Conservation (phyloP, 2,797 vertebrate genomes). For the Vespertilio murinus region DNA sequence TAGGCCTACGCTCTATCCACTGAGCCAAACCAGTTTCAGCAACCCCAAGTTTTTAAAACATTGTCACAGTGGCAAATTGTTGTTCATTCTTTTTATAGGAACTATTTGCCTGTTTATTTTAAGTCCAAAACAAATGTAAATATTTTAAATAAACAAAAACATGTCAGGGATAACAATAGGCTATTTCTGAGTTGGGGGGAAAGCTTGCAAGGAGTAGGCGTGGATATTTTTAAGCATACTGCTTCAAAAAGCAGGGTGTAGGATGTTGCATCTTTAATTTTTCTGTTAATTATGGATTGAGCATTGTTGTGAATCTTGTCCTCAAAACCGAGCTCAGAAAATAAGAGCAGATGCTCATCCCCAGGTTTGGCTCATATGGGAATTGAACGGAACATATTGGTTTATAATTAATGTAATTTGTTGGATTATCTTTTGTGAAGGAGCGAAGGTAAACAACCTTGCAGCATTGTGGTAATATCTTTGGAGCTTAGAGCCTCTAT, state of each 20-base stretch:
- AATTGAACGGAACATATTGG: slow-evolving; percentile 95
- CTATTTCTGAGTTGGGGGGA: slow-evolving; percentile 78
- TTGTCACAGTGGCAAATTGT: slow-evolving; percentile 75
- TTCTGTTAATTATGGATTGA: slow-evolving; percentile 91
- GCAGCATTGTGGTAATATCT: slow-evolving; percentile 84
- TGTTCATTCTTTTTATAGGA: slow-evolving; percentile 78
- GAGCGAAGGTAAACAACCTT: slow-evolving; percentile 93
- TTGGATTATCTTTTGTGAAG: slow-evolving; percentile 97
- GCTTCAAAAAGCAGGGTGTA: slow-evolving; percentile 86
- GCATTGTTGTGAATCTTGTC: slow-evolving; percentile 91
- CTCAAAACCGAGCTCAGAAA: slow-evolving; percentile 90
- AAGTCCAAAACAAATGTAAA: slow-evolving; percentile 84
- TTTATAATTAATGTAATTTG: slow-evolving; percentile 99
- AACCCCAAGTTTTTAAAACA: slow-evolving; percentile 57
- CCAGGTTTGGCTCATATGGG: slow-evolving; percentile 90
- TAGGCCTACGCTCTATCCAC: no score
- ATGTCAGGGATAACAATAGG: slow-evolving; percentile 84
- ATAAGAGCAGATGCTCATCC: slow-evolving; percentile 96
- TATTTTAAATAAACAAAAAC: slow-evolving; percentile 86
- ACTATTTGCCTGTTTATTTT: slow-evolving; percentile 85
- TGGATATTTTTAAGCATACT: slow-evolving; percentile 85
- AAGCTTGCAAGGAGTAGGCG: slow-evolving; percentile 80
- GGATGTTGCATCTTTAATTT: slow-evolving; percentile 90
- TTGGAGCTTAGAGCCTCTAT: slow-evolving; percentile 74
- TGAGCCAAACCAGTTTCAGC: no score